Percentiles rank a stretch among this genome's conserved stretches.
phyloP scores from a whole-genome alignment of 2,797 vertebrate species.

The Anniella stebbinsi region DNA sequence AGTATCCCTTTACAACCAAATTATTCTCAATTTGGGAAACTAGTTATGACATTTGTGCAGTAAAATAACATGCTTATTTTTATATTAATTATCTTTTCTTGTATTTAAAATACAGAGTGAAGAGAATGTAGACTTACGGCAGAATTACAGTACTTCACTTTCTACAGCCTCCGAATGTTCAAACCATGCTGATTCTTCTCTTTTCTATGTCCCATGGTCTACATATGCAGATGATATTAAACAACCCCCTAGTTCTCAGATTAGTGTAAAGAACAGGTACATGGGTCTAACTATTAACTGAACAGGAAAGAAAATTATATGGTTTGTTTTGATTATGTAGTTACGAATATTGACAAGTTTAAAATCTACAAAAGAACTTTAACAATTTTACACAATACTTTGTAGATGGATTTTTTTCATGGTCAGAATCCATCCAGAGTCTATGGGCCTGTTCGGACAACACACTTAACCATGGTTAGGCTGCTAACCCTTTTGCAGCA shows the following conservation, averaged over 20 bases:
- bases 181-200: slow-evolving; percentile 72
- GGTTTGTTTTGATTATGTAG: neutral
- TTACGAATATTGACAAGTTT: neutral
- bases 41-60: fast-evolving
- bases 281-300: slow-evolving; percentile 21
- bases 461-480: too few species aligned
- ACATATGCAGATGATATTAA: slow-evolving; percentile 82
- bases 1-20: neutral
- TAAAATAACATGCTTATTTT: slow-evolving; percentile 41
- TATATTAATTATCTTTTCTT: slow-evolving; percentile 50
- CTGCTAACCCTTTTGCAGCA: too few species aligned
- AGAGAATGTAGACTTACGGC: slow-evolving; percentile 76
- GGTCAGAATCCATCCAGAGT: neutral
- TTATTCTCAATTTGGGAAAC: neutral
- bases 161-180: slow-evolving; percentile 76
- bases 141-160: slow-evolving; percentile 76
- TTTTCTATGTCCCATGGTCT: slow-evolving; percentile 83
- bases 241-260: slow-evolving; percentile 78
- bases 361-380: neutral
- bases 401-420: neutral
- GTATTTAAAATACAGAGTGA: slow-evolving; percentile 76
- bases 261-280: slow-evolving; percentile 85
- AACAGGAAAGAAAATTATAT: neutral
- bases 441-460: too few species aligned
- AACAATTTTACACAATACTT: neutral